Evolutionary conservation across 2,888 invertebrate genomes (phyloP), one percentile per base, ranked within the genome.

Genomic region (Diogma glabrata): DNA sequence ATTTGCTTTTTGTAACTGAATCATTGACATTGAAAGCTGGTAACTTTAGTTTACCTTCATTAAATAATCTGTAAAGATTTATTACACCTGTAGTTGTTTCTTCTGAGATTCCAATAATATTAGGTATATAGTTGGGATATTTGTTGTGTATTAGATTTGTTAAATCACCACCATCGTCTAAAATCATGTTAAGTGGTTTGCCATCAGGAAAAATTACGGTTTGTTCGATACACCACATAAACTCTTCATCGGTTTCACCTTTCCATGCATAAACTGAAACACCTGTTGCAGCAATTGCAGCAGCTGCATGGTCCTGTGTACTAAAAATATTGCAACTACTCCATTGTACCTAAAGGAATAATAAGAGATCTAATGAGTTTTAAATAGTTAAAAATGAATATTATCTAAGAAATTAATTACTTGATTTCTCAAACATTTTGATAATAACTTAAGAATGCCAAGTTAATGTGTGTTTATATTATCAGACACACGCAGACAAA

Each of bases 321-420:
- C 95, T 96, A 77, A 93, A 99, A 63, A 99, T 99, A 72, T 99
- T 99, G 70, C 97, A 99, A 66, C 95, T 95, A n/a, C 95, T 94
- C 99, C 99, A 99, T 72, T 93, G 92, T 2, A 97, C 92, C 93
- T 95, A 62, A 16, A 67, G 64, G 54, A n/a, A n/a, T n/a, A n/a
- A n/a, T n/a, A n/a, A n/a, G n/a, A n/a, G n/a, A n/a, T n/a, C n/a
- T n/a, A n/a, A n/a, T n/a, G n/a, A n/a, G n/a, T n/a, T n/a, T n/a
- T n/a, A n/a, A n/a, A n/a, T n/a, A n/a, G n/a, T n/a, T n/a, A n/a
- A n/a, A n/a, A n/a, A n/a, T n/a, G n/a, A n/a, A n/a, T n/a, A n/a
- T n/a, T n/a, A n/a, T n/a, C n/a, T n/a, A n/a, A n/a, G n/a, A n/a
- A n/a, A n/a, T n/a, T n/a, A n/a, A n/a, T n/a, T n/a, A n/a, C n/a